Evolutionary conservation across 2,888 invertebrate genomes (phyloP).

Genomic region (Flexamia atlantica): DNA sequence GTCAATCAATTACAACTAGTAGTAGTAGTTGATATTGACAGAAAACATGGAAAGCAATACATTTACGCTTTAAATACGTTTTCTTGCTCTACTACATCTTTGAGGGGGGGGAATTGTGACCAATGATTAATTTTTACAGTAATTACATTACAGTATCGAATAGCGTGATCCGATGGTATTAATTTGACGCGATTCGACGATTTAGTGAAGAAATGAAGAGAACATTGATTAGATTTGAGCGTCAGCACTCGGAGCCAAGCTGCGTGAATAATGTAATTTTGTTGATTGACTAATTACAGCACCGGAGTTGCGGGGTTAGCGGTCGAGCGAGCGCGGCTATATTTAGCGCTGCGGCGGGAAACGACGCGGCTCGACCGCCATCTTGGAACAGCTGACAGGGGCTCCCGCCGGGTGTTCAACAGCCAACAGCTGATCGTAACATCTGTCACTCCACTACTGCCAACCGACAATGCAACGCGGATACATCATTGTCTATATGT

Average conservation of each 20-base stretch:
- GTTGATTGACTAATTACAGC: constrained; percentile 24
- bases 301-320: neutral
- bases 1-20: too few relatives aligned
- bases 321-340: constrained; percentile 7
- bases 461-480: neutral
- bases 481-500: constrained; percentile 32
- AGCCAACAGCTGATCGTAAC: constrained; percentile 36
- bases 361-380: constrained; percentile 26
- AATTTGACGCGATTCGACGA: neutral
- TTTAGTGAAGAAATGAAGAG: neutral
- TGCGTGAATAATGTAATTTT: constrained; percentile 37
- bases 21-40: too few relatives aligned
- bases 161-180: neutral
- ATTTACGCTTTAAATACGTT: too few relatives aligned
- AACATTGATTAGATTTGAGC: constrained; percentile 3
- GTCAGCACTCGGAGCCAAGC: constrained; percentile 15
- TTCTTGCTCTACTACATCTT: too few relatives aligned
- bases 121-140: too few relatives aligned
- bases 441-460: constrained; percentile 20
- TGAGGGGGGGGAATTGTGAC: too few relatives aligned
- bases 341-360: constrained; percentile 16
- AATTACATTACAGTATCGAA: too few relatives aligned
- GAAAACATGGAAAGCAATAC: too few relatives aligned
- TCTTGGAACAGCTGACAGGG: constrained; percentile 54
- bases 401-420: constrained; percentile 35